phyloP scores from a whole-genome alignment of 2,797 vertebrate species.

The Pitangus sulphuratus region DNA sequence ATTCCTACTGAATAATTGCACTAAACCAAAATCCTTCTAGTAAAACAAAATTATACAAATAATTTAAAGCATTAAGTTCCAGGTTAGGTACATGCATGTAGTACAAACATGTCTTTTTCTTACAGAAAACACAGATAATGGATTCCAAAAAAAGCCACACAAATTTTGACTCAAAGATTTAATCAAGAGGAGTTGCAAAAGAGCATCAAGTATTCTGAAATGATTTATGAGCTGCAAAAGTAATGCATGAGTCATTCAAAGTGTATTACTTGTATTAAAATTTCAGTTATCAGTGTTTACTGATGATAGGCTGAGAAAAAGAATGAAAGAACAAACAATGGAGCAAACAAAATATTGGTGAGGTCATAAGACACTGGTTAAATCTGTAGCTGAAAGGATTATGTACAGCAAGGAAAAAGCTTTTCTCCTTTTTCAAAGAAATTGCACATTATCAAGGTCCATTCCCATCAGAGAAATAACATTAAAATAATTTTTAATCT shows the following conservation, averaged over 20 bases:
- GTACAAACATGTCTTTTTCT: neutral
- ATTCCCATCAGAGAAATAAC: conserved; percentile 7
- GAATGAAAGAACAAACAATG: neutral
- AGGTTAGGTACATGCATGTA: neutral
- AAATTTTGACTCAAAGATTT: neutral
- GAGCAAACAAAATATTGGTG: neutral
- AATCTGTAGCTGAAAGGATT: neutral
- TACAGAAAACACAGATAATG: neutral
- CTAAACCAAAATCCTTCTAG: neutral
- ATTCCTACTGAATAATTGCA: neutral
- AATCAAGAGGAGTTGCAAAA: conserved; percentile 6
- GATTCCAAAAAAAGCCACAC: neutral
- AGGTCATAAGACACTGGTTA: neutral
- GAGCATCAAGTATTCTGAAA: neutral
- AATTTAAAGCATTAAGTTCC: neutral
- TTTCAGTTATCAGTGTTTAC: neutral
- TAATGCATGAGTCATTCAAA: neutral
- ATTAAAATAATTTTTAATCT: conserved; percentile 55
- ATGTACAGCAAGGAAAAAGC: conserved; percentile 35
- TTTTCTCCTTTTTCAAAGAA: conserved; percentile 46
- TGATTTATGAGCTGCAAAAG: neutral
- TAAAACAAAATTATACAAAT: neutral
- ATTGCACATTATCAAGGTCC: neutral
- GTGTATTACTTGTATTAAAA: neutral
- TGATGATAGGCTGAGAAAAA: neutral